Conservation (phyloP, 2,113 vertebrate species). For the Bettongia penicillata region DNA sequence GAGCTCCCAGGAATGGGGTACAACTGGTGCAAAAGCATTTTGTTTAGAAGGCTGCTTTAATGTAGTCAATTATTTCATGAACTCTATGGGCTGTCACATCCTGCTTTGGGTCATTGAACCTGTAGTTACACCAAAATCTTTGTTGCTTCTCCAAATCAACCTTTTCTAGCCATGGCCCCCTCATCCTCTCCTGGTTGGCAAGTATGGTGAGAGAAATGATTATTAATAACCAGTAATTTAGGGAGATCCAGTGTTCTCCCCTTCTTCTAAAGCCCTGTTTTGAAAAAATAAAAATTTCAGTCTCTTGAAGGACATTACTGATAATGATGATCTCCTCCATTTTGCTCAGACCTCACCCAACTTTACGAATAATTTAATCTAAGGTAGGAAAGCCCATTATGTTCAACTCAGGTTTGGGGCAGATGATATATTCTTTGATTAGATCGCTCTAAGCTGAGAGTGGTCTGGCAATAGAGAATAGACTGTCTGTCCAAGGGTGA, state of each 20-base stretch:
- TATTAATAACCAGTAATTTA: background rate
- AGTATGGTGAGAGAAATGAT: background rate
- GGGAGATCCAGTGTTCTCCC: background rate
- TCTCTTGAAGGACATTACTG: no score
- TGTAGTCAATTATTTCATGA: no score
- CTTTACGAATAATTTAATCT: no score
- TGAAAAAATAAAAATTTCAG: no score
- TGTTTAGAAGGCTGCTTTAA: no score
- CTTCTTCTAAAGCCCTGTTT: background rate
- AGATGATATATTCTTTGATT: no score
- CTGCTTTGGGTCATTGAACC: background rate
- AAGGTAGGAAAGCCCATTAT: no score
- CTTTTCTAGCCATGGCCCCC: background rate
- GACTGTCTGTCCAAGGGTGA: fast-evolving
- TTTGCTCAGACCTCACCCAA: no score
- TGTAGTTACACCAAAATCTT: background rate
- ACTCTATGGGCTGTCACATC: background rate
- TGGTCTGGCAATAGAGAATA: background rate
- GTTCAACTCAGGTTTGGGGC: no score
- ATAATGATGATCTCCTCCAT: no score
- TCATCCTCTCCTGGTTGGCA: background rate
- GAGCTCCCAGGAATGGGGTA: background rate
- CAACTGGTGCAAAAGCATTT: no score
- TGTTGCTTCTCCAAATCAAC: background rate
- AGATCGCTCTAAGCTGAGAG: no score